A percentile compares a stretch with the other conserved stretches of the same genome.
Evolutionary conservation across 2,797 vertebrate genomes (phyloP).

Genomic region (Huso huso): DNA sequence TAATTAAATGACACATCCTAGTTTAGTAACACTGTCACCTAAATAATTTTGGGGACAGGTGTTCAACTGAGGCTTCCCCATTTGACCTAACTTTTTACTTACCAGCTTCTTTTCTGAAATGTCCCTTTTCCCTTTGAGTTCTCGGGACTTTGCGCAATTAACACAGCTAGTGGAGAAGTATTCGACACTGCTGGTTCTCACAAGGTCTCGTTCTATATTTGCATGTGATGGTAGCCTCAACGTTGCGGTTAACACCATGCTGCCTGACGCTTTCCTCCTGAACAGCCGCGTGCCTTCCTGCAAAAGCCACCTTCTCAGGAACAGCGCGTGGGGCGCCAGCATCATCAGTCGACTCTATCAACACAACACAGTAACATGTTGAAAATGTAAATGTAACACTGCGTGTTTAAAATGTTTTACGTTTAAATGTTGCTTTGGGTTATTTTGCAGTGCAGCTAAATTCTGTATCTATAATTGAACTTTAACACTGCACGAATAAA

Average conservation of each 20-base stretch:
- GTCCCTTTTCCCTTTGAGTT: slow-evolving; percentile 43
- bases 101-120: slow-evolving; percentile 87
- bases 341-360: slow-evolving; percentile 20
- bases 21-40: no score
- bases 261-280: not conserved
- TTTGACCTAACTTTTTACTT: slow-evolving; percentile 15
- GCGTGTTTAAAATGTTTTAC: no score
- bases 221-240: not conserved
- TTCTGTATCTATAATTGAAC: no score
- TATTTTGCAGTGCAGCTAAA: no score
- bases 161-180: slow-evolving; percentile 31
- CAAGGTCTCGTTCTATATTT: no score
- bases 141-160: slow-evolving; percentile 33
- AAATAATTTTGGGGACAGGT: no score
- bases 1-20: no score
- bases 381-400: no score
- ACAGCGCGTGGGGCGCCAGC: slow-evolving; percentile 24
- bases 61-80: no score
- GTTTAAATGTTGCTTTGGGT: no score
- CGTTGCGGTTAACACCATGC: not conserved
- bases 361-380: no score
- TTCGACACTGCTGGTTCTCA: not conserved
- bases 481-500: no score
- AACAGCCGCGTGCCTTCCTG: slow-evolving; percentile 6
- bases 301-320: not conserved